These are phyloP conservation scores for Phylloscopus collybita DNA, from an alignment of 2,797 vertebrate species.

Conservation along the genomic window DNA sequence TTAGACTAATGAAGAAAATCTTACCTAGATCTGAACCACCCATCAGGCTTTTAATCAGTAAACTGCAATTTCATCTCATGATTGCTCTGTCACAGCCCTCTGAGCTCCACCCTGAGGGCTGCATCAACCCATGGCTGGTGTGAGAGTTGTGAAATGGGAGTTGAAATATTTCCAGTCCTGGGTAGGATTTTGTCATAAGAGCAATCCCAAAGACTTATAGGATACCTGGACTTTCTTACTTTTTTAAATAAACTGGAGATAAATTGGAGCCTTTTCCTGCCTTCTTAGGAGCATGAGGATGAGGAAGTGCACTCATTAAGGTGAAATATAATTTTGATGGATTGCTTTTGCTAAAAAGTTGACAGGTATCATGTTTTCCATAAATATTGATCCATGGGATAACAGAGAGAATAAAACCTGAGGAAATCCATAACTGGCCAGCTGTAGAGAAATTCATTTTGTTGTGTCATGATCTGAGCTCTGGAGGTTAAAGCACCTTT, in stretches of 20 bases:
- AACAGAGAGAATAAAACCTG: neutral
- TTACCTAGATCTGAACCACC: neutral
- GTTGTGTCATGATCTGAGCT: neutral
- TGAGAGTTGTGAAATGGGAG: neutral
- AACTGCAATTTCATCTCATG: rapidly evolving
- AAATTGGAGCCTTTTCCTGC: neutral
- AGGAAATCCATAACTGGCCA: neutral
- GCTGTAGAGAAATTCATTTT: neutral
- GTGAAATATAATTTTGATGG: neutral
- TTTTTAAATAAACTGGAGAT: neutral
- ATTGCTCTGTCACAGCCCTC: neutral
- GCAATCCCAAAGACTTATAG: neutral
- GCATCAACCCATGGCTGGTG: rapidly evolving
- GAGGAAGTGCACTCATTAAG: neutral
- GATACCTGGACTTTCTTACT: neutral
- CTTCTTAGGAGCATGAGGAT: neutral
- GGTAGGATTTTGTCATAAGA: neutral
- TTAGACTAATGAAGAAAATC: neutral
- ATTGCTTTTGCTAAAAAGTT: neutral
- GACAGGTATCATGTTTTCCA: neutral
- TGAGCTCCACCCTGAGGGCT: neutral
- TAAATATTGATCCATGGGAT: neutral
- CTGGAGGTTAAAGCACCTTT: neutral
- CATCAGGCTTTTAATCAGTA: neutral
- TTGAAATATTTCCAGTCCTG: neutral